Base-by-base conservation (phyloP, 2,797 vertebrate genomes). In the Picus viridis region DNA sequence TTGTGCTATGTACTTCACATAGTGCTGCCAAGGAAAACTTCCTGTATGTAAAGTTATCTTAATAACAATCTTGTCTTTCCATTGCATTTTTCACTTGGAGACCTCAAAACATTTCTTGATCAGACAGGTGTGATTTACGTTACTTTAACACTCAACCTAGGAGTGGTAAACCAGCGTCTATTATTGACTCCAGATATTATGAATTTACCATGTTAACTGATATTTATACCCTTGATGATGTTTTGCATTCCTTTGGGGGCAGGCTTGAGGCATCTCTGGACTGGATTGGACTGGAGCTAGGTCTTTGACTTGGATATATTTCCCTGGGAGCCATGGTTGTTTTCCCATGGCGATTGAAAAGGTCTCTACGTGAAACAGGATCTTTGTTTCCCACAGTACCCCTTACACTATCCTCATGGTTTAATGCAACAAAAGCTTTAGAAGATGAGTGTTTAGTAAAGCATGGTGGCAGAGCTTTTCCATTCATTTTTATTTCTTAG, bases 391-490 rank as follows among this genome's bases (percentile, higher is more conserved):
- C n/a, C 49, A 10, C 4, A 34, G n/a, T 39, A 68, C 78, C 15
- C 56, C 94, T 73, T 82, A 71, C 62, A 26, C 34, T 34, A 14
- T 36, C 34, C 41, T 82, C 74, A 71, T 36, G 11, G 79, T 85
- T 96, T 95, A 95, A 96, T 95, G 80, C 30, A 43, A 93, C 80
- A 83, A 81, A 94, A 63, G 75, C 88, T 87, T 92, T 83, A 91
- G 69, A 95, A 97, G 95, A 96, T 88, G 61, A 88, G 88, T 94
- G 53, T 93, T 92, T 90, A 90, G 65, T 70, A 77, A 64, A 51
- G 36, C n/a, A 64, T 56, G 15, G 86, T 64, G 32, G 71, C n/a
- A 77, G 39, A 74, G 24, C 15, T 88, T 70, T 91, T 39, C 41
- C 45, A 34, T 63, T 80, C 84, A 51, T 57, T 62, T 27, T 90